Evolutionary conservation across 1,140 invertebrate genomes (phyloP), one percentile per base, ranked within the genome.

Genomic region (Pogonus chalceus): DNA sequence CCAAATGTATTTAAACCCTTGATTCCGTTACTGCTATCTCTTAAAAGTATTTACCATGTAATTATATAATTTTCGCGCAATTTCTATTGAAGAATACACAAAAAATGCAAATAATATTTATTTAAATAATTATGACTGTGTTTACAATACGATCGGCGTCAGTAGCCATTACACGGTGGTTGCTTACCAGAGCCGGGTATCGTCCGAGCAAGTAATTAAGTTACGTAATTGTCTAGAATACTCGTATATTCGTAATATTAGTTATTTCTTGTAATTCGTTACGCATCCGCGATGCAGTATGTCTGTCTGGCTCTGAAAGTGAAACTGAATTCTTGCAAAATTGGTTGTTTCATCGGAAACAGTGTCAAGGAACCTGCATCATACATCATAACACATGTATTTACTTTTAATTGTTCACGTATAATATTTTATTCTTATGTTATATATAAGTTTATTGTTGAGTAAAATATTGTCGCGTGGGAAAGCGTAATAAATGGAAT

Each of bases 281-380:
- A 43, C 37, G 37, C 37, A 43, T 43, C 37, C 18, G 37, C 37
- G 7, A 43, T 4, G 7, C 37, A 16, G 18, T 43, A 12, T 43
- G 7, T 43, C 37, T 43, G 37, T 31, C 26, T 43, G 37, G 37
- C 37, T 9, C 37, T 43, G 37, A 43, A 43, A 43, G 37, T 43
- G 37, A 43, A 43, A 43, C 18, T 43, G 37, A 43, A 43, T 43
- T 43, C 37, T 43, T 43, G 37, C 37, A 43, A 43, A 43, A 43
- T 43, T 43, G 37, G 37, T 16, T 10, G 37, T 43, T 43, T 43
- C 37, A 10, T 43, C 7, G 18, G 9, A 43, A 43, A 43, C 37
- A 43, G 37, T 43, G 37, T 43, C 37, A 43, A 18, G 37, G 37
- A 43, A 43, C 37, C 18, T 4, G 18, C 37, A 3, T 12, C 18